phyloP scores from a whole-genome alignment of 1,140 invertebrate species.

The Battus philenor region DNA sequence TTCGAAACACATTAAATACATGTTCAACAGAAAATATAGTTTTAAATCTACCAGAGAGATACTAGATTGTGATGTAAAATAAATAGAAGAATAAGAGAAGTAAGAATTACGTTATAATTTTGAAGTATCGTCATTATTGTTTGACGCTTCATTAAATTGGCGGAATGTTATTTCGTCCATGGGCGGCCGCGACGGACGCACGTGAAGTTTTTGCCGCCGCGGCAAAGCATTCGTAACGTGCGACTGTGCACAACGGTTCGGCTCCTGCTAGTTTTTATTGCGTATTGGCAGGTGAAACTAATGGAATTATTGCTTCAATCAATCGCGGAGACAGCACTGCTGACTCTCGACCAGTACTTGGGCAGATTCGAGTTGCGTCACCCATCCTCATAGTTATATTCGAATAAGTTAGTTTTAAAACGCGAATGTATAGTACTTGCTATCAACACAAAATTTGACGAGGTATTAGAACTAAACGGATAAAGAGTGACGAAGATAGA shows the following conservation, averaged over 20 bases:
- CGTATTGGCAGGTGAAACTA: constrained; percentile 43
- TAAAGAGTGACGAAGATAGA: too few relatives aligned
- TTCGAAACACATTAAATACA: too few relatives aligned
- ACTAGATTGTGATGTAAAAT: too few relatives aligned
- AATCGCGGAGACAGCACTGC: background rate
- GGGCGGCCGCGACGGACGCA: constrained; percentile 18
- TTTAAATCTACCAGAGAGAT: too few relatives aligned
- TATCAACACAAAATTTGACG: too few relatives aligned
- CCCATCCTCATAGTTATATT: background rate
- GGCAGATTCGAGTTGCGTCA: background rate
- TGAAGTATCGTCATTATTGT: too few relatives aligned
- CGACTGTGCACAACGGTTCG: constrained; percentile 16
- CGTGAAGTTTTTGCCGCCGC: constrained; percentile 40
- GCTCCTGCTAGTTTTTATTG: constrained; percentile 32
- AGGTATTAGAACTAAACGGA: too few relatives aligned
- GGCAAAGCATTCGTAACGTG: constrained; percentile 21
- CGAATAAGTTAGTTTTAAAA: too few relatives aligned
- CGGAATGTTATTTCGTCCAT: constrained; percentile 54
- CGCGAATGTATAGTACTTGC: too few relatives aligned
- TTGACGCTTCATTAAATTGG: constrained; percentile 49
- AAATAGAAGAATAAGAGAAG: too few relatives aligned
- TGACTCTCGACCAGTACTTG: background rate
- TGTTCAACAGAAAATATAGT: too few relatives aligned
- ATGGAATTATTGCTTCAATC: background rate
- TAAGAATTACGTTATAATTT: too few relatives aligned